Evolutionary conservation across 2,888 invertebrate genomes (phyloP).

Genomic region (Pachydiplax longipennis): DNA sequence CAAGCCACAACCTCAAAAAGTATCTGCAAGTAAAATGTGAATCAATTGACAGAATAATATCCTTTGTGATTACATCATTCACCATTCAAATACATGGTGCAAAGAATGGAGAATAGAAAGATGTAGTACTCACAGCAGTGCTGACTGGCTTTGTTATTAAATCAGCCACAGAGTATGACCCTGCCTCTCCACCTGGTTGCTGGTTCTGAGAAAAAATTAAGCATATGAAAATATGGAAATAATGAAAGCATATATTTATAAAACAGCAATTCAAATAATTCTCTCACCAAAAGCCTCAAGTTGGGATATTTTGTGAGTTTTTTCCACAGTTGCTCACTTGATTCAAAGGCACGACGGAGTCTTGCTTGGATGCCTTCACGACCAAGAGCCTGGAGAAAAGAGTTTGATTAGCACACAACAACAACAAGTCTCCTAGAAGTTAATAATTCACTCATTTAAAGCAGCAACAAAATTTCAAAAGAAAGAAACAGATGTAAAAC

Average conservation of each 20-base stretch:
- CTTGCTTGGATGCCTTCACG: conserved; percentile 74
- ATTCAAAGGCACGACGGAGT: conserved; percentile 77
- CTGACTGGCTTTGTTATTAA: conserved; percentile 69
- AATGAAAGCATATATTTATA: neutral
- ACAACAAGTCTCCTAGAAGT: neutral
- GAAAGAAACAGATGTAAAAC: too few relatives aligned
- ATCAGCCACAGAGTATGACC: conserved; percentile 68
- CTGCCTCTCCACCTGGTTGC: conserved; percentile 78
- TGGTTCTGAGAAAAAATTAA: conserved; percentile 70
- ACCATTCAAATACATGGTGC: neutral
- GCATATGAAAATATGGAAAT: neutral
- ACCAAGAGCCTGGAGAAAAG: conserved; percentile 59
- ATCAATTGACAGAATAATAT: neutral
- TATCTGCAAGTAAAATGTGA: conserved; percentile 59
- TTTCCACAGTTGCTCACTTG: conserved; percentile 69
- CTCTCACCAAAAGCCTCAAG: conserved; percentile 73
- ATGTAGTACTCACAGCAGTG: conserved; percentile 65
- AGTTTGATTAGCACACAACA: neutral
- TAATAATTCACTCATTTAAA: too few relatives aligned
- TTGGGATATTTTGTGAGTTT: conserved; percentile 71
- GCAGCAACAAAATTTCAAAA: too few relatives aligned
- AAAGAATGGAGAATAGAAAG: neutral
- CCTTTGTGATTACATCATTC: neutral
- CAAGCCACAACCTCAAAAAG: conserved; percentile 80
- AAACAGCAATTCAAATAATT: neutral